These are phyloP conservation scores for Drosophila ustulata DNA, from an alignment of 2,888 invertebrate genomes.

Conservation along the genomic window DNA sequence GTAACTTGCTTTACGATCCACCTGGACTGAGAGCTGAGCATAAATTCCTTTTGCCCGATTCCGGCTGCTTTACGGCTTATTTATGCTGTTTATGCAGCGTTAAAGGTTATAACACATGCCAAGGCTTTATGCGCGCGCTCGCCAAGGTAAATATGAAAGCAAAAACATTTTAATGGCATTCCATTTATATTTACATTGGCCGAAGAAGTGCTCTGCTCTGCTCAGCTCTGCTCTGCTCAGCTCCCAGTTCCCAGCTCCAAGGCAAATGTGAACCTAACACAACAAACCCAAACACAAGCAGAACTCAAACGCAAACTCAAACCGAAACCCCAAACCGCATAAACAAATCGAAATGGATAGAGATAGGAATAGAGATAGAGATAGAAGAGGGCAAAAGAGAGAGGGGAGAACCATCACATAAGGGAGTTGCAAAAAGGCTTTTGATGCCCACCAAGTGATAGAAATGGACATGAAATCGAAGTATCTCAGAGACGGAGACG, in stretches of 20 bases:
- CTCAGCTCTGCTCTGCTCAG: background rate
- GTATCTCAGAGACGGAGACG: background rate
- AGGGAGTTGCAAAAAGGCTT: conserved; percentile 63
- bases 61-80: conserved; percentile 57
- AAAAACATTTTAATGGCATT: conserved; percentile 79
- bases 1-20: conserved; percentile 41
- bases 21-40: conserved; percentile 17
- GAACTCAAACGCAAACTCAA: conserved; percentile 21
- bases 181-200: conserved; percentile 67
- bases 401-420: conserved; percentile 38
- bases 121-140: conserved; percentile 23
- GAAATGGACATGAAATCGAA: conserved; percentile 24
- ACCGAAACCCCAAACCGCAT: conserved; percentile 55
- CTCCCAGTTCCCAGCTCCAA: conserved; percentile 18
- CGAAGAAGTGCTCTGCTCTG: conserved; percentile 18
- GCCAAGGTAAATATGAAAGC: conserved; percentile 76
- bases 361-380: background rate
- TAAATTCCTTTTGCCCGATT: conserved; percentile 19
- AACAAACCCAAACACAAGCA: conserved; percentile 28
- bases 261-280: conserved; percentile 66
- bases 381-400: background rate
- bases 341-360: conserved; percentile 69
- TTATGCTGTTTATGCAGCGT: conserved; percentile 77
- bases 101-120: conserved; percentile 65
- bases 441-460: conserved; percentile 59